Evolutionary conservation across 2,888 invertebrate species (phyloP), one percentile per base, ranked within the genome.

Genomic region (Aporophyla lueneburgensis): DNA sequence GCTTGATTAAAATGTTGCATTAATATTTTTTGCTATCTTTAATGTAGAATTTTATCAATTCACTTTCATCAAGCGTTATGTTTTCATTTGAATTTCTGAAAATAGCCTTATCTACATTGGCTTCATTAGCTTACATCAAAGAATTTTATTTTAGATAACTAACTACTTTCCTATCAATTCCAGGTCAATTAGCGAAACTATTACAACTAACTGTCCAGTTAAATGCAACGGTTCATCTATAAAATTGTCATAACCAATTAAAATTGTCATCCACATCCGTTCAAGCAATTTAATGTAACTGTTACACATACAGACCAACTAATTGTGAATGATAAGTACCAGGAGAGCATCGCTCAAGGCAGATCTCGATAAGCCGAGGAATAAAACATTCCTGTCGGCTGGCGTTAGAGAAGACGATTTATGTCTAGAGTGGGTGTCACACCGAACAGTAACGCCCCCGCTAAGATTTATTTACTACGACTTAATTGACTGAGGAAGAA

Each of bases 351-450:
- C 58, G 79, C 82, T 82, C 46, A 70, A 77, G 77, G 81, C 81
- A 74, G 72, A 84, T 84, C 81, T 61, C 68, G 85, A 88, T 87
- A 88, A 85, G 70, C 43, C 67, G 62, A 74, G 58, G 76, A 80
- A 83, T 82, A 86, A 87, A 84, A 78, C 80, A 84, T 78, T 78
- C 62, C 77, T 78, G 83, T 88, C 86, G 68, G 53, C 65, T 46
- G 65, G 71, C 66, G 84, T 84, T 79, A 83, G 72, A 71, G 68
- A 76, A 70, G 75, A 83, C 74, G 84, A 86, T 87, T 88, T 87
- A 88, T 87, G 59, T 67, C 49, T 2, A 19, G 63, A 70, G 87
- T 86, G 80, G 86, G 88, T 84, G 89, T 88, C 84, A 88, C 89
- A 88, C 83, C 81, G 86, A 67, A 85, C 78, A 75, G 87, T 83